phyloP scores from a whole-genome alignment of 2,888 invertebrate species.

The Ennomos erosarius region DNA sequence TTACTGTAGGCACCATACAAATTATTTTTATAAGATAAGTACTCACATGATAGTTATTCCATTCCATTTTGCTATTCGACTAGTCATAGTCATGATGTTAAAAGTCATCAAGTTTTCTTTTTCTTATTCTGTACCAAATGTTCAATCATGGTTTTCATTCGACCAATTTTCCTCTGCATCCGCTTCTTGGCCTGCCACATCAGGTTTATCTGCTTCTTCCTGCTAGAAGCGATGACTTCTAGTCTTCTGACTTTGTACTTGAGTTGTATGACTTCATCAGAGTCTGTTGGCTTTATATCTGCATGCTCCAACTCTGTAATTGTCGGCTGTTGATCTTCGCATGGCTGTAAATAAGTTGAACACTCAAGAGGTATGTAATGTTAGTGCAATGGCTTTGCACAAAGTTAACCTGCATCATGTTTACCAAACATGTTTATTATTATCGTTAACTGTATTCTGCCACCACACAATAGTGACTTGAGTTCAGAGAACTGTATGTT shows the following conservation, averaged over 20 bases:
- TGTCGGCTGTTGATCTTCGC: constrained; percentile 63
- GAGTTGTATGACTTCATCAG: constrained; percentile 63
- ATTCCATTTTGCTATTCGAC: too few species aligned
- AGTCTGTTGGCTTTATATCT: constrained; percentile 58
- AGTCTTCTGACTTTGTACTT: constrained; percentile 66
- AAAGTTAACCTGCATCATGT: too few species aligned
- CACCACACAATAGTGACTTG: too few species aligned
- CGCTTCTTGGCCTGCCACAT: constrained; percentile 64
- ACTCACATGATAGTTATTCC: too few species aligned
- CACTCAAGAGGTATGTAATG: too few species aligned
- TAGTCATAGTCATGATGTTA: too few species aligned
- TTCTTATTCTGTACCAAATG: constrained; percentile 62
- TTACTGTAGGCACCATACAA: too few species aligned
- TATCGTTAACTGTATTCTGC: too few species aligned
- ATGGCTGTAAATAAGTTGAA: constrained; percentile 51
- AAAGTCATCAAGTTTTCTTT: constrained; percentile 1
- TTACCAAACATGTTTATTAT: too few species aligned
- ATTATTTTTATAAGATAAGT: too few species aligned
- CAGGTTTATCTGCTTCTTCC: constrained; percentile 60
- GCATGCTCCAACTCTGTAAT: constrained; percentile 54
- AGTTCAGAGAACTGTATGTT: too few species aligned
- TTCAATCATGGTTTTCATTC: constrained; percentile 60
- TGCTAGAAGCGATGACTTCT: constrained; percentile 63
- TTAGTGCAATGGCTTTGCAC: too few species aligned
- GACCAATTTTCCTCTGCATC: constrained; percentile 58